A percentile compares a stretch with the other conserved stretches of the same genome.
phyloP scores from a whole-genome alignment of 2,797 vertebrate species.

The Sardinella longiceps region DNA sequence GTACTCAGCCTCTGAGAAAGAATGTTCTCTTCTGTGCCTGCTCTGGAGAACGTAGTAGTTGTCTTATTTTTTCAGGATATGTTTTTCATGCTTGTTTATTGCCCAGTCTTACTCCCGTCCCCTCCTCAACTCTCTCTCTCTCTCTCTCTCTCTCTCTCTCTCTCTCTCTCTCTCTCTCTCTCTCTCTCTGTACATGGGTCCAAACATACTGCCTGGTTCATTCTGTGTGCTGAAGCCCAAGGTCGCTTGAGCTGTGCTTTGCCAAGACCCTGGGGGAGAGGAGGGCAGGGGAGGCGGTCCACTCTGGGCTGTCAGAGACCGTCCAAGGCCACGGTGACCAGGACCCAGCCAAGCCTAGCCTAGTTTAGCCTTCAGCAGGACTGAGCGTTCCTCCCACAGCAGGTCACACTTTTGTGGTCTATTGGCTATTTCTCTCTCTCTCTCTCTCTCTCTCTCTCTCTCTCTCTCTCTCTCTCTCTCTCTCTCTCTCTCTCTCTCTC shows the following conservation, averaged over 20 bases:
- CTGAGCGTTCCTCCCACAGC: conserved; percentile 64
- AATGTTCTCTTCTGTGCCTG: neutral
- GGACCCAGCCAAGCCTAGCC: conserved; percentile 59
- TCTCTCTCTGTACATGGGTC: neutral
- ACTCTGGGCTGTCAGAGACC: conserved; percentile 66
- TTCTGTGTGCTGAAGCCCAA: conserved; percentile 49
- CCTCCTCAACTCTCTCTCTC: neutral
- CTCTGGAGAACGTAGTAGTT: neutral
- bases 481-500: neutral
- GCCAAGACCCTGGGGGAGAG: conserved; percentile 53
- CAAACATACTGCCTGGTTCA: neutral
- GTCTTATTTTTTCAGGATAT: neutral
- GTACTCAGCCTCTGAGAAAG: neutral
- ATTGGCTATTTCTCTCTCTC: conserved; percentile 32
- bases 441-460: conserved; percentile 23
- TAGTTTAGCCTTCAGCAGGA: conserved; percentile 54
- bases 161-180: neutral
- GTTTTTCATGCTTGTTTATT: neutral
- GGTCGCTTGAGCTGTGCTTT: conserved; percentile 55
- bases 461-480: conserved; percentile 1
- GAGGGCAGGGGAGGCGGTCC: conserved; percentile 50
- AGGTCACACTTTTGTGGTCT: conserved; percentile 56
- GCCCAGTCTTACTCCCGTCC: neutral
- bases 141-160: neutral
- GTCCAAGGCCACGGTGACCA: conserved; percentile 80